Percentiles rank a stretch among this genome's conserved stretches.
Evolutionary conservation across 1,140 invertebrate genomes (phyloP).

Genomic region (Drosophila bipectinata): DNA sequence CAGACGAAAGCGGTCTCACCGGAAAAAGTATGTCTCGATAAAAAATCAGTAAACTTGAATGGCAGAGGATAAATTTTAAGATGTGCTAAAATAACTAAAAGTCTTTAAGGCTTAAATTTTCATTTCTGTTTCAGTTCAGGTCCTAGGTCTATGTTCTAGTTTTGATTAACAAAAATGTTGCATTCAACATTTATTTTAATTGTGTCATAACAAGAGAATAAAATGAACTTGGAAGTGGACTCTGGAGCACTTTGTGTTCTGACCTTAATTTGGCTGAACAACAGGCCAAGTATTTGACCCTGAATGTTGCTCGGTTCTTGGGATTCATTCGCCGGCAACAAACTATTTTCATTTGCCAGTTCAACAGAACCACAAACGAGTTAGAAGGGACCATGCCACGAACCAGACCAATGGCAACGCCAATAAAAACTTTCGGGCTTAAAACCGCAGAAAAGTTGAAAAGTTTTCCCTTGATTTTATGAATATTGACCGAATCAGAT

Average conservation of each 20-base stretch:
- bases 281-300: conserved; percentile 55
- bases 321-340: conserved; percentile 37
- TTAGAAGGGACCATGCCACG: neutral
- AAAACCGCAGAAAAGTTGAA: conserved; percentile 75
- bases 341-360: conserved; percentile 79
- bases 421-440: conserved; percentile 71
- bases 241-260: conserved; percentile 6
- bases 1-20: neutral
- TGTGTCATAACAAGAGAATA: conserved; percentile 55
- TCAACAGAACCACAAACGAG: conserved; percentile 70
- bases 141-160: neutral
- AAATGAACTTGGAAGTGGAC: conserved; percentile 35
- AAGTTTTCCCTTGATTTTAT: conserved; percentile 67
- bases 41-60: conserved; percentile 34
- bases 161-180: conserved; percentile 36
- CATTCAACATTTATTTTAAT: conserved; percentile 18
- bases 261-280: conserved; percentile 54
- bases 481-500: conserved; percentile 79
- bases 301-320: conserved; percentile 37
- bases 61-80: neutral
- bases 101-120: neutral
- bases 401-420: conserved; percentile 16
- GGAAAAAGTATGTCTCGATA: conserved; percentile 32
- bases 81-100: neutral
- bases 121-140: neutral